phyloP scores from a whole-genome alignment of 2,113 vertebrate species.

The Tetraodon nigroviridis region DNA sequence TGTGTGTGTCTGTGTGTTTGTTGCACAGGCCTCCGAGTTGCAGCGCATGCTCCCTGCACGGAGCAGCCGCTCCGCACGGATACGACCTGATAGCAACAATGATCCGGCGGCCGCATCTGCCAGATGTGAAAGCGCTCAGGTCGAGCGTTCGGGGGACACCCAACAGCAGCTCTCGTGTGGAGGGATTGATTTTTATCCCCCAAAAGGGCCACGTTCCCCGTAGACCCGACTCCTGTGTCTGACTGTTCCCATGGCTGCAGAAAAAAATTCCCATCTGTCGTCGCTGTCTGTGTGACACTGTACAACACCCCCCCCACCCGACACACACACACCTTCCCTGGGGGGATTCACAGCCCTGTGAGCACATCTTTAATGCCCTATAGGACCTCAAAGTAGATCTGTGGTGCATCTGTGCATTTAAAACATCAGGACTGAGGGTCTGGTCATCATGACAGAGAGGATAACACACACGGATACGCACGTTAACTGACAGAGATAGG shows the following conservation, averaged over 20 bases:
- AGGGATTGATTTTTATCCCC: conserved; percentile 41
- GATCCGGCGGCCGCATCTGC: conserved; percentile 21
- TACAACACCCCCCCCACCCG: too few relatives aligned
- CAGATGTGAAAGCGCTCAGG: conserved; percentile 38
- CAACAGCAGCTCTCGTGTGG: conserved; percentile 19
- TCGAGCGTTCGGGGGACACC: background rate
- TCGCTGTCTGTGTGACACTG: conserved; percentile 3
- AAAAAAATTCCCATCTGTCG: conserved; percentile 42
- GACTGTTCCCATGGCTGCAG: background rate
- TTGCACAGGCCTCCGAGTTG: too few relatives aligned
- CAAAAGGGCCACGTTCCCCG: conserved; percentile 12
- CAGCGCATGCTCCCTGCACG: conserved; percentile 14
- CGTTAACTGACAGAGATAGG: background rate
- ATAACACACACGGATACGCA: conserved; percentile 5
- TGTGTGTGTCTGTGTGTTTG: background rate
- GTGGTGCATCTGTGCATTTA: conserved; percentile 54
- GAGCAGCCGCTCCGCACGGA: conserved; percentile 22
- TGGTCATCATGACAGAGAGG: conserved; percentile 1
- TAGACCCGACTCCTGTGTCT: conserved; percentile 1
- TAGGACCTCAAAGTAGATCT: too few relatives aligned
- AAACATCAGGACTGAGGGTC: conserved; percentile 50
- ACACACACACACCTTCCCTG: too few relatives aligned
- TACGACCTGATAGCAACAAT: background rate
- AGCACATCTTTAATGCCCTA: too few relatives aligned
- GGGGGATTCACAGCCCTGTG: too few relatives aligned